These are phyloP conservation scores for Tinea semifulvella DNA, from an alignment of 2,888 invertebrate species.

Conservation along the genomic window DNA sequence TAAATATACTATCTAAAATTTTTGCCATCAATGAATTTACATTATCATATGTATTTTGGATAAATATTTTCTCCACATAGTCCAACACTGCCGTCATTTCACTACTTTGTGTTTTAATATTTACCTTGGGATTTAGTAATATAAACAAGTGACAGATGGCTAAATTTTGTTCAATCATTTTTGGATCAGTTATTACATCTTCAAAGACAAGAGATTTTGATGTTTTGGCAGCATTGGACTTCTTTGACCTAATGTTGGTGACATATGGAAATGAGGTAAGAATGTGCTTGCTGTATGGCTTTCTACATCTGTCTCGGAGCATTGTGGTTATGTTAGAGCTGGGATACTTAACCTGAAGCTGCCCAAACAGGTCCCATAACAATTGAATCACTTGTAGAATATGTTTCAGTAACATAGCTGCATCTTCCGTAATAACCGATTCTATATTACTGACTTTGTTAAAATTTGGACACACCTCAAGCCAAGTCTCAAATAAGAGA, in stretches of 20 bases:
- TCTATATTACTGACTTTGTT: slow-evolving; percentile 45
- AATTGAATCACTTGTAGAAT: slow-evolving; percentile 70
- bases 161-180: slow-evolving; percentile 42
- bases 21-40: slow-evolving; percentile 34
- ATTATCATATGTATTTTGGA: slow-evolving; percentile 30
- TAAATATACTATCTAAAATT: slow-evolving; percentile 42
- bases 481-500: slow-evolving; percentile 83
- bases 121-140: slow-evolving; percentile 46
- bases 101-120: slow-evolving; percentile 38
- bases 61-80: slow-evolving; percentile 60
- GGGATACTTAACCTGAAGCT: slow-evolving; percentile 38
- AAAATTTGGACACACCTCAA: slow-evolving; percentile 74
- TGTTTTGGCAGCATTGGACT: slow-evolving; percentile 22
- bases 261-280: slow-evolving; percentile 68
- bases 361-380: slow-evolving; percentile 57
- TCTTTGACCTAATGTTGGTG: slow-evolving; percentile 43
- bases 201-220: slow-evolving; percentile 29
- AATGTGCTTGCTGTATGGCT: slow-evolving; percentile 64
- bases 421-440: slow-evolving; percentile 68
- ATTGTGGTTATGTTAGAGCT: slow-evolving; percentile 49
- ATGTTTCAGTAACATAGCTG: slow-evolving; percentile 69
- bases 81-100: slow-evolving; percentile 46
- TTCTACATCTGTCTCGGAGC: slow-evolving; percentile 62
- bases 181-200: slow-evolving; percentile 42
- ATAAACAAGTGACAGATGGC: slow-evolving; percentile 56